Evolutionary conservation across 1,140 invertebrate genomes (phyloP), one percentile per base, ranked within the genome.

Genomic region (Zaprionus nigranus): DNA sequence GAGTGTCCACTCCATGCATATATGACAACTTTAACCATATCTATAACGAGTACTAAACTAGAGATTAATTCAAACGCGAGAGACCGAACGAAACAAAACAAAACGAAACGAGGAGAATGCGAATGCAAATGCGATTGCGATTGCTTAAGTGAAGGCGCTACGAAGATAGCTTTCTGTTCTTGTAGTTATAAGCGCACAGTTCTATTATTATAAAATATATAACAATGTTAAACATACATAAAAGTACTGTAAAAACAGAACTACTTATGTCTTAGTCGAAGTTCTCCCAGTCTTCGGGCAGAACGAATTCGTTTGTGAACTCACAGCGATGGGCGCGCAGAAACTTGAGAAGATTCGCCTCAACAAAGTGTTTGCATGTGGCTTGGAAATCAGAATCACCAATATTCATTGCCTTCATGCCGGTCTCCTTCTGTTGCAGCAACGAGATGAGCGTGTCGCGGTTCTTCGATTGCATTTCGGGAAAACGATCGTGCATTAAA

Each of bases 401-500:
- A 1, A 11, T 20, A 6, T 43, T 51, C 5, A 57, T 1, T 1
- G 22, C 43, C 17, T 26, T 13, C 5, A 40, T 2, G 2, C 24
- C 26, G 3, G 1, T 20, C 5, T 63, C 1, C 30, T 56, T 69
- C 20, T 73, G 60, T 49, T 57, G 64, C 51, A 84, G 12, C 28
- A 87, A n/a, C 11, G 81, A 30, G 9, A 64, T 60, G n/a, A 87
- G 43, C 0, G 64, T 28, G 0, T 28, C 2, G 7, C 70, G 70
- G 22, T 88, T 88, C 24, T 74, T 67, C 1, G 34, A 3, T 11
- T 85, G 84, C 26, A 88, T 17, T 6, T 88, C 85, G 1, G 56
- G 58, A 28, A 90, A 88, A 3, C 75, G 57, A 34, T 88, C 85
- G 36, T 88, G 84, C 84, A 88, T 81, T 2, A 88, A 22, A 5